Base-by-base conservation (phyloP, 37 sponge, comb jelly and placozoan genomes). In the Corticium candelabrum region DNA sequence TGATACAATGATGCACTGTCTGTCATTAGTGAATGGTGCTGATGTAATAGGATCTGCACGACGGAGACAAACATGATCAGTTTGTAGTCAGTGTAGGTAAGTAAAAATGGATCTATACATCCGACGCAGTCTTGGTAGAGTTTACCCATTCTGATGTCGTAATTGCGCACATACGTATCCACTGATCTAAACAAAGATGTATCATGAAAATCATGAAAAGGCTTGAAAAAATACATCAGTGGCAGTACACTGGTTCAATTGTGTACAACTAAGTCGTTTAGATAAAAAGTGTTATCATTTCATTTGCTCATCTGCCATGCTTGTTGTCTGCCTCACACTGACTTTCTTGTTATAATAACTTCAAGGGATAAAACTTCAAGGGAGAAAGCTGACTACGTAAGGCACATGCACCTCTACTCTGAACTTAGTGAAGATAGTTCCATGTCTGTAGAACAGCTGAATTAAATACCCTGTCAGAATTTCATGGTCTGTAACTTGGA, bases 81-180 rank as follows among this genome's bases (percentile, higher is more conserved):
- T 36, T 37, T 27, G 37, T 37, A 5, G 39, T 37, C 76, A 36
- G 21, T 11, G 35, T 32, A 5, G 76, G 38, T 7, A 75, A 2
- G n/a, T n/a, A 37, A 1, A n/a, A 37, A 1, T 1, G 75, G 35
- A 15, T 36, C 15, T 72, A n/a, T 72, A 92, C 93, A 56, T n/a
- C 82, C 85, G 32, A 94, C 81, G 40, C 82, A 87, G 68, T 91
- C 92, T 29, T 67, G 38, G 34, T 2, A 41, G 11, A 94, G 76
- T 68, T 88, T 83, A 35, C 95, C 95, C 77, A 84, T 80, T 29
- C 95, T 68, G 21, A 94, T 80, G 43, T 94, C 95, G 69, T 94
- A 93, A 0, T 82, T 73, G 35, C 94, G 77, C 15, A 87, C 84
- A 29, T 37, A 68, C 0, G 90, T 87, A 79, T 93, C 94, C 33